Base-by-base conservation (phyloP, 2,888 invertebrate species). In the Pollenia angustigena region DNA sequence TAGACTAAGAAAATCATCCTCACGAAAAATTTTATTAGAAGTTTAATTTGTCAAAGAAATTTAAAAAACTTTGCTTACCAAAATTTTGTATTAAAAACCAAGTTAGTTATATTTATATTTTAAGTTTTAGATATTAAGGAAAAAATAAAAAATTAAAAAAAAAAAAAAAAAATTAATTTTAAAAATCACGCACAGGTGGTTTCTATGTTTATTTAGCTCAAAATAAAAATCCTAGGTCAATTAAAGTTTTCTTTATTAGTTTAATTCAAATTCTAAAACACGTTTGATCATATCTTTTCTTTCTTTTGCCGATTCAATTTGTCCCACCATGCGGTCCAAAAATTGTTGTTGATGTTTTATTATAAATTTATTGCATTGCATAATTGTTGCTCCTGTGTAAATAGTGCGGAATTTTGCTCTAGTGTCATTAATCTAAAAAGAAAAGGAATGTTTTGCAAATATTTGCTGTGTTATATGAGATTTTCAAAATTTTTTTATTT, bases 331-430 rank as follows among this genome's bases (percentile, higher is more conserved):
- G 69, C 94, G 94, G 90, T 96, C 95, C 79, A 96, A 94, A 90
- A 95, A 95, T 72, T 94, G 93, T 89, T 95, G 94, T 90, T 97
- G 97, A 92, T 96, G 95, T 85, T 94, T 95, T 90, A 95, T 94
- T 81, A 97, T 95, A 90, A 96, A 97, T 89, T 95, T 95, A 90
- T 96, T 97, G 92, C 97, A 97, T 88, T 97, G 96, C 92, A 95
- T 96, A 75, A 97, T 94, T 16, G 97, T 97, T 4, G 97, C 97
- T 32, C 97, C 97, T 1, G 95, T 94, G 92, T 97, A 97, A 6
- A 97, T 92, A 18, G 96, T 96, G 72, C 94, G 95, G 40, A 97
- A 92, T 75, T 93, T 94, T 0, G 96, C 96, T 71, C 94, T 93
- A 87, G 95, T 94, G 42, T 95, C 95, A 11, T 95, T 95, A 58